Evolutionary conservation across 2,113 vertebrate species (phyloP), one percentile per base, ranked within the genome.

Genomic region (Alexandromys fortis): DNA sequence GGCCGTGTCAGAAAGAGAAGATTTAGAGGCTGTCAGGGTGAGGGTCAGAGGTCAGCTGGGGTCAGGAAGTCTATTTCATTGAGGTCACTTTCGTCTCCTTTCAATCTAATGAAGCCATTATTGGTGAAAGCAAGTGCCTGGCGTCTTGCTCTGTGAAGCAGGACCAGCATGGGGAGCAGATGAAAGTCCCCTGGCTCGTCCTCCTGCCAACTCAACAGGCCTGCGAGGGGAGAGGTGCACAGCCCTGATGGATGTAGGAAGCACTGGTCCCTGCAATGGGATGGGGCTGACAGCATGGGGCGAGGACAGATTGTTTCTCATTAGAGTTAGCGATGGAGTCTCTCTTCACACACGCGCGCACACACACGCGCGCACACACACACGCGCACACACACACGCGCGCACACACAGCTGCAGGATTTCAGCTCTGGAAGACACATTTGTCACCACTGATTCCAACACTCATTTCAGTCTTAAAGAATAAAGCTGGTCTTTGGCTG

Each of bases 51-150:
- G 98, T 98, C 98, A 98, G 98, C 98, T 98, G 97, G 98, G 98
- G 98, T 99, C 98, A 98, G 96, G 98, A 98, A 99, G 98, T 98
- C 98, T 98, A 98, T 99, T 98, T 98, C 98, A 19, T 93, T 95
- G 98, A 98, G 98, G 98, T 99, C 98, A 98, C 98, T 98, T 97
- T 98, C 96, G 94, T 98, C 98, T 98, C 98, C 98, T 98, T 98
- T 98, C 98, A 98, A 98, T 98, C 98, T 99, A 98, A 99, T 98
- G 98, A 99, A 99, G 98, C 98, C 98, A 98, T 98, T 98, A 98
- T 98, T 98, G 86, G 98, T 98, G 98, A 98, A 98, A 98, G 98
- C 97, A 86, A 97, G 94, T 92, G 97, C 98, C 97, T 76, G 78
- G 98, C 96, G 13, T 96, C 94, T 95, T 90, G 96, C 95, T 97